Conservation (phyloP, 1,140 invertebrate species). For the Mactra quadrangularis region DNA sequence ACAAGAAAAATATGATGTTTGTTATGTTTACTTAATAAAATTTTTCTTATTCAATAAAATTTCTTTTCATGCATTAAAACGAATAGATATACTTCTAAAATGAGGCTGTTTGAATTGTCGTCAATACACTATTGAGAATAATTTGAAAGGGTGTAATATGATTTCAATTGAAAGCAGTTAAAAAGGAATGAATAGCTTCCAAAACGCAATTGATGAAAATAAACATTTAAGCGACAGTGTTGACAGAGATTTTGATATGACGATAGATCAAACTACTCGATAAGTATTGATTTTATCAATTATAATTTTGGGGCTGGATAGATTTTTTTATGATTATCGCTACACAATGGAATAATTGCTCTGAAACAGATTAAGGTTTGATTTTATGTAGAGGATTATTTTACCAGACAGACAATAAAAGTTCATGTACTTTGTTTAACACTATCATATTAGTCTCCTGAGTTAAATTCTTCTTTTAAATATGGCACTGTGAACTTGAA, state of each 20-base stretch:
- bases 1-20: too few relatives aligned
- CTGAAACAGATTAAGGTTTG: too few relatives aligned
- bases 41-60: slow-evolving; percentile 39
- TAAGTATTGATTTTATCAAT: slow-evolving; percentile 1
- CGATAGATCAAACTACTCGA: neutral
- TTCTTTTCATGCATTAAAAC: slow-evolving; percentile 13
- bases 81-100: slow-evolving; percentile 34
- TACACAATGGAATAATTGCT: too few relatives aligned
- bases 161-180: neutral
- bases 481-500: too few relatives aligned
- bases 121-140: slow-evolving; percentile 28
- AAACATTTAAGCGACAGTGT: neutral
- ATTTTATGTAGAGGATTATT: too few relatives aligned
- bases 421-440: too few relatives aligned
- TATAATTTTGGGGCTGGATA: too few relatives aligned
- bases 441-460: too few relatives aligned
- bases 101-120: slow-evolving; percentile 13
- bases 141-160: slow-evolving; percentile 22
- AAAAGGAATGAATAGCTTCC: neutral
- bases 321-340: too few relatives aligned
- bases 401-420: too few relatives aligned
- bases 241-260: slow-evolving; percentile 27
- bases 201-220: slow-evolving; percentile 5
- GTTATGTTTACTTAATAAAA: slow-evolving; percentile 47
- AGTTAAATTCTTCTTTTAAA: too few relatives aligned